These are phyloP conservation scores for Miniopterus natalensis DNA, from an alignment of 2,113 vertebrate species.

Conservation along the genomic window DNA sequence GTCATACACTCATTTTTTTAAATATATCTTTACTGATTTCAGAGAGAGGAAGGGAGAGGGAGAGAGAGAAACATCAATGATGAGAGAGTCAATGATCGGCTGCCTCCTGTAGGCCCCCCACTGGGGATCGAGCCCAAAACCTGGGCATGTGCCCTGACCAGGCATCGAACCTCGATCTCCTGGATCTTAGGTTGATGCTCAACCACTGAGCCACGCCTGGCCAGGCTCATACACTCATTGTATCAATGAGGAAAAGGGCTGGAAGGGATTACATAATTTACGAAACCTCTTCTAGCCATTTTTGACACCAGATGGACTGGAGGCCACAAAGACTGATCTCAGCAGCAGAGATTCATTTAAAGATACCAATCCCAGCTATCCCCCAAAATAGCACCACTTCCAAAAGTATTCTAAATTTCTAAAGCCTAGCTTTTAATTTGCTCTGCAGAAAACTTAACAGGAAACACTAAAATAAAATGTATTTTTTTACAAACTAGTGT, in stretches of 20 bases:
- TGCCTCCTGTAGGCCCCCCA: too few relatives aligned
- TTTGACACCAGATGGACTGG: background rate
- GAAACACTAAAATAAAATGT: background rate
- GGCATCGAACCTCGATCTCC: too few relatives aligned
- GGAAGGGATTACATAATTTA: background rate
- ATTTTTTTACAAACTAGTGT: background rate
- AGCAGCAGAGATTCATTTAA: background rate
- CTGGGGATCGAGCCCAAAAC: too few relatives aligned
- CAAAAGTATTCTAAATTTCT: background rate
- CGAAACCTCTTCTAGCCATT: background rate
- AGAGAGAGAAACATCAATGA: too few relatives aligned
- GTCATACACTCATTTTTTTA: background rate
- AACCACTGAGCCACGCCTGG: too few relatives aligned
- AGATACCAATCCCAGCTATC: background rate
- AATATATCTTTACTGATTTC: too few relatives aligned
- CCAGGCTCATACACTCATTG: background rate
- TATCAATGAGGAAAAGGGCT: background rate
- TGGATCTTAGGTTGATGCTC: too few relatives aligned
- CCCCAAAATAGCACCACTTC: background rate
- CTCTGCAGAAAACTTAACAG: slow-evolving; percentile 15
- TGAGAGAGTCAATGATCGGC: too few relatives aligned
- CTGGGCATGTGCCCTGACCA: too few relatives aligned
- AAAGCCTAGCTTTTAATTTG: slow-evolving; percentile 13
- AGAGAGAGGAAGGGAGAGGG: too few relatives aligned
- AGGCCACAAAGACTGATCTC: background rate